phyloP scores from a whole-genome alignment of 1,140 invertebrate genomes.

The Zophobas morio region DNA sequence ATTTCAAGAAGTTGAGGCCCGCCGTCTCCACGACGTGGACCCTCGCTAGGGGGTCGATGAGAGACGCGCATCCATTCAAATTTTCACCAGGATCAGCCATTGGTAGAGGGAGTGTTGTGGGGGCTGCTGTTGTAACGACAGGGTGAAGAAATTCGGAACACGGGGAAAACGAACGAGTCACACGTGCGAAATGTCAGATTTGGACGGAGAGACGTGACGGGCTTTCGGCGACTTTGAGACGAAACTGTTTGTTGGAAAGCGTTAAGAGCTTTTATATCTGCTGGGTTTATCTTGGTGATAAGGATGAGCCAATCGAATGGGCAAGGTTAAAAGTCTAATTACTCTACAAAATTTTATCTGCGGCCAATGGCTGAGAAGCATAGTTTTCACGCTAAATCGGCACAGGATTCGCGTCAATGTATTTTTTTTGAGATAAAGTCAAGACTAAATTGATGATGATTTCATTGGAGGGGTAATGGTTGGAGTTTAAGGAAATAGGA shows the following conservation, averaged over 20 bases:
- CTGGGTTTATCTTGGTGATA: constrained; percentile 5
- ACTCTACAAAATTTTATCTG: not conserved
- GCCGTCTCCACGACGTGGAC: constrained; percentile 22
- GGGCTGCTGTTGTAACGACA: constrained; percentile 26
- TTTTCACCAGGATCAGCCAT: constrained; percentile 63
- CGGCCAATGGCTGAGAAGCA: constrained; percentile 4
- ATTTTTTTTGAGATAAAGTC: constrained; percentile 18
- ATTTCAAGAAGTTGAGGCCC: constrained; percentile 53
- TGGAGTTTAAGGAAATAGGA: not conserved
- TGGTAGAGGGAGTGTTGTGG: constrained; percentile 44
- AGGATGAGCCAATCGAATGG: constrained; percentile 21
- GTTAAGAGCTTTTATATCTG: constrained; percentile 4
- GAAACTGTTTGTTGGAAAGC: not conserved
- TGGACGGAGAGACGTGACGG: not conserved
- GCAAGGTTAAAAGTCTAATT: constrained; percentile 40
- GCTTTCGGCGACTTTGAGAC: not conserved
- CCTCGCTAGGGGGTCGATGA: constrained; percentile 19
- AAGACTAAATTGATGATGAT: constrained; percentile 10
- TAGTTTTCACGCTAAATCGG: constrained; percentile 8
- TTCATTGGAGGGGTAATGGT: not conserved
- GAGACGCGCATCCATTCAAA: constrained; percentile 38
- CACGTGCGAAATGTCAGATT: not conserved
- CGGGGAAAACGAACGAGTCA: not conserved
- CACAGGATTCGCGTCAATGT: constrained; percentile 24
- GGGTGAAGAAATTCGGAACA: not conserved